Base-by-base conservation (phyloP, 2,797 vertebrate species). In the Anolis apletophallus region DNA sequence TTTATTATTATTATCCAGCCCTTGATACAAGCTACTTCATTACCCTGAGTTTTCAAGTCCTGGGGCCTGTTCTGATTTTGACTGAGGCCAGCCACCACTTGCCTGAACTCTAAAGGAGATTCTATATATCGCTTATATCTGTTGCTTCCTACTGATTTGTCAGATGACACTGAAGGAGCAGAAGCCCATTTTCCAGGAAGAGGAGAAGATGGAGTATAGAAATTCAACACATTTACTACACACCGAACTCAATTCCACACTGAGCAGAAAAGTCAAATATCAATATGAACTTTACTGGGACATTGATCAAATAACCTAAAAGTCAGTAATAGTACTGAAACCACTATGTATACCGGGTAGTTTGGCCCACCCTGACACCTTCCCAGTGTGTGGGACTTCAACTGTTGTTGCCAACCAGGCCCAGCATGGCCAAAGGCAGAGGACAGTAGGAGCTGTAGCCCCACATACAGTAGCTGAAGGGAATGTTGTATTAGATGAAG, bases 1-100 rank as follows among this genome's bases (percentile, higher is more conserved):
- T n/a, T n/a, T n/a, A n/a, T n/a, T n/a, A n/a, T n/a, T n/a, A n/a
- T n/a, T 79, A 78, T 94, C 77, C 73, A 90, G 85, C 88, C 91
- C 80, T 88, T 91, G 3, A 57, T 94, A 95, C 83, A 95, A 94
- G 78, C 88, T 96, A 77, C 90, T 95, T 32, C 94, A 94, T 34
- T 96, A 96, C 84, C 90, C 94, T 0, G 94, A 94, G 69, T 92
- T 95, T 26, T 88, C 92, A 14, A 93, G 92, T 67, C 90, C 92
- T 23, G 89, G 86, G 57, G 92, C 89, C 73, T 96, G 95, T 81
- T 87, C 94, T 1, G 87, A 95, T 81, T 96, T 95, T 81, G 96
- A 96, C 81, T 96, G 87, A 94, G 26, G 5, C 46, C 50, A 19
- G 5, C n/a, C 23, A 19, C 73, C 73, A 59, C 23, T 82, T 21